Evolutionary conservation across 2,888 invertebrate species (phyloP).

Genomic region (Nezara viridula): DNA sequence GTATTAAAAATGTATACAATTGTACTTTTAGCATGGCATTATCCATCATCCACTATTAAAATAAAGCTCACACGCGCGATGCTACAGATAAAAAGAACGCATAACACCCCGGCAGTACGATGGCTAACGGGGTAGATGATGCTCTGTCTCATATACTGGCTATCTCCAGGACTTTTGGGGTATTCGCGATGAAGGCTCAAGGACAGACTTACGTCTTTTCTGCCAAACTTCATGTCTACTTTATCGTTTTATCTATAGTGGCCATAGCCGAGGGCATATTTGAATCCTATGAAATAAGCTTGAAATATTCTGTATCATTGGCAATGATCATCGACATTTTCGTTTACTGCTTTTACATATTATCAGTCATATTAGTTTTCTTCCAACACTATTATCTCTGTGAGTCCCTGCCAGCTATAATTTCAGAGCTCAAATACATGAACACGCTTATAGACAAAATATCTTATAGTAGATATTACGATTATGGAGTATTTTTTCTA

Average conservation of each 20-base stretch:
- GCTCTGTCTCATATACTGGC: background rate
- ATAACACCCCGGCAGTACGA: background rate
- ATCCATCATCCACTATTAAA: too few species aligned
- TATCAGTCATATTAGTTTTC: background rate
- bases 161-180: background rate
- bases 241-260: background rate
- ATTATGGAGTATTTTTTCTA: background rate
- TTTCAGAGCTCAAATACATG: background rate
- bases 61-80: background rate
- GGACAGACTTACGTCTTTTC: background rate
- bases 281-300: background rate
- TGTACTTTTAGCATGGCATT: too few species aligned
- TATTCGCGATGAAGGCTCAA: background rate
- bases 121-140: background rate
- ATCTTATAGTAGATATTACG: background rate
- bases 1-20: too few species aligned
- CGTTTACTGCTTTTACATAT: background rate
- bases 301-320: background rate
- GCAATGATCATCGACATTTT: background rate
- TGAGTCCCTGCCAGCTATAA: background rate
- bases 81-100: background rate
- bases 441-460: background rate
- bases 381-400: background rate
- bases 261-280: background rate
- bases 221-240: background rate